phyloP scores from a whole-genome alignment of 1,140 invertebrate genomes.

The Chionoecetes opilio region DNA sequence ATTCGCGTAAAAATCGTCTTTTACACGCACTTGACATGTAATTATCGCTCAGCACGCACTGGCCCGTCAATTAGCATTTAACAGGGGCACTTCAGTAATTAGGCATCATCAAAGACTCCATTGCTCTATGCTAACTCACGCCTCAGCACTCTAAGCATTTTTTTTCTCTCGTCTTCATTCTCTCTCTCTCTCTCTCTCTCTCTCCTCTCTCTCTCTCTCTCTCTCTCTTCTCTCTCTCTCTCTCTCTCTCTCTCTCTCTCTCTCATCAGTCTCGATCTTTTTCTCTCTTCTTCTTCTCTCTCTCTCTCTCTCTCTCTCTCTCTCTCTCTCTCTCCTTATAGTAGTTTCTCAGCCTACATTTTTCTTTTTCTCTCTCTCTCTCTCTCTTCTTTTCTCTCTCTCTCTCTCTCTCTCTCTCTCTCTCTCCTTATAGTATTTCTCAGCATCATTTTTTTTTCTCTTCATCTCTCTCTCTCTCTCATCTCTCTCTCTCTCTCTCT shows the following conservation, averaged over 20 bases:
- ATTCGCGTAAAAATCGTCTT: conserved; percentile 64
- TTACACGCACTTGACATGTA: conserved; percentile 57
- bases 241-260: not conserved
- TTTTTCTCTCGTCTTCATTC: conserved; percentile 32
- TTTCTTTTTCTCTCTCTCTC: not conserved
- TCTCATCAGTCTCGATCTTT: conserved; percentile 45
- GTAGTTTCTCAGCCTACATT: no score
- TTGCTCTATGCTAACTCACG: conserved; percentile 63
- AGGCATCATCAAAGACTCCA: conserved; percentile 51
- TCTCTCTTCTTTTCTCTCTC: not conserved
- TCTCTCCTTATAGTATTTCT: not conserved
- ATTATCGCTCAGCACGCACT: conserved; percentile 72
- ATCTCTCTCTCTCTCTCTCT: no score
- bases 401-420: conserved; percentile 47
- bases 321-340: not conserved
- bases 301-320: not conserved
- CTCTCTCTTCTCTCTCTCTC: not conserved
- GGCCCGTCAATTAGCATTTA: conserved; percentile 71
- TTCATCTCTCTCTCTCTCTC: not conserved
- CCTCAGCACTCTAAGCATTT: conserved; percentile 10
- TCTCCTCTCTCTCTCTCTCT: not conserved
- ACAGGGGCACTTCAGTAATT: conserved; percentile 68
- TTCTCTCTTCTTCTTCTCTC: conserved; percentile 17
- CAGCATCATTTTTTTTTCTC: not conserved
- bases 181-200: not conserved